phyloP scores from a whole-genome alignment of 2,888 invertebrate species.

The Ethmia dodecea region DNA sequence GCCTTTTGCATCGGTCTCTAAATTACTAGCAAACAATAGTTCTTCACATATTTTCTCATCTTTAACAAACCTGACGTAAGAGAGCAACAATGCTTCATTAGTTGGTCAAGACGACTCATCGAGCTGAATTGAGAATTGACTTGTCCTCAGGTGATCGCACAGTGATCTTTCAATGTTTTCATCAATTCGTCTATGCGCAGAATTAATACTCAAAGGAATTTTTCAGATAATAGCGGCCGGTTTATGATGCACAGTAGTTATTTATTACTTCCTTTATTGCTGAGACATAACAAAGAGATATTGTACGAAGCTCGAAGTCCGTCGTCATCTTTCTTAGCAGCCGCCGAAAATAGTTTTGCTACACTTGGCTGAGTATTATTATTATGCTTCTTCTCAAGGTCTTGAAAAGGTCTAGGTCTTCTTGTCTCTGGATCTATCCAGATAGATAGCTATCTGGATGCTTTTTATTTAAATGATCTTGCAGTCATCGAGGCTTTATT shows the following conservation, averaged over 20 bases:
- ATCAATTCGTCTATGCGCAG: conserved; percentile 15
- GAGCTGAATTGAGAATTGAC: conserved; percentile 9
- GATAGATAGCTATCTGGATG: conserved; percentile 23
- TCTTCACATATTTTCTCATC: background rate
- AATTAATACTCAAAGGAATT: conserved; percentile 20
- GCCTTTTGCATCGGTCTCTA: conserved; percentile 6
- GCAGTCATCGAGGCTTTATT: conserved; percentile 15
- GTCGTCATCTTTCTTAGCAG: conserved; percentile 22
- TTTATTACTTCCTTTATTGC: conserved; percentile 21
- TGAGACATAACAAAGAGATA: conserved; percentile 15
- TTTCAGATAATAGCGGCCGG: conserved; percentile 25
- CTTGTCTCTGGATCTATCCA: too few species aligned
- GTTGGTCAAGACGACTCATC: background rate
- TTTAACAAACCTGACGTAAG: too few species aligned
- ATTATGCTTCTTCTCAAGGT: conserved; percentile 19
- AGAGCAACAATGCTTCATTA: conserved; percentile 1
- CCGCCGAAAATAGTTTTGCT: conserved; percentile 20
- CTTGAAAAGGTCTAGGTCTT: conserved; percentile 21
- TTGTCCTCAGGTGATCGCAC: conserved; percentile 1
- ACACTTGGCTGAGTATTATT: conserved; percentile 16
- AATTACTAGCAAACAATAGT: conserved; percentile 11
- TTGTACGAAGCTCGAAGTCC: conserved; percentile 19
- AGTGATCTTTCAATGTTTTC: conserved; percentile 4
- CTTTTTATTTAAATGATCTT: conserved; percentile 24
- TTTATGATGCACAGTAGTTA: conserved; percentile 29